A percentile compares a stretch with the other conserved stretches of the same genome.
These are phyloP conservation scores for Oligia latruncula DNA, from an alignment of 2,888 invertebrate species.

Conservation along the genomic window DNA sequence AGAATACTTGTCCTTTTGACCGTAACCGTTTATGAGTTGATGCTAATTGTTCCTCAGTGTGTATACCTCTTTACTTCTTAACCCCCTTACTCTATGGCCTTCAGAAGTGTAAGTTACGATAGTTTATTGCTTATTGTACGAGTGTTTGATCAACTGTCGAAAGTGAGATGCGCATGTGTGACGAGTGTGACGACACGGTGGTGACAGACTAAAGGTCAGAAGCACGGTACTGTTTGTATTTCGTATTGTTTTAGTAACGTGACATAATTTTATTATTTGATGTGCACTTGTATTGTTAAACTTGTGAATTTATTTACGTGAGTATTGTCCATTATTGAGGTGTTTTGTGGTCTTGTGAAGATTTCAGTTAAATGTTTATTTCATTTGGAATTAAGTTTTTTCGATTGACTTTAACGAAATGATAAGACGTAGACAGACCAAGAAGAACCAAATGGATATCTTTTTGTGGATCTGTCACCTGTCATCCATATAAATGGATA, in stretches of 20 bases:
- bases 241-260: slow-evolving; percentile 49
- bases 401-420: not conserved
- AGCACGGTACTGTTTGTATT: slow-evolving; percentile 48
- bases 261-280: slow-evolving; percentile 33
- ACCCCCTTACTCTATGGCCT: slow-evolving; percentile 31
- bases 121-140: slow-evolving; percentile 63
- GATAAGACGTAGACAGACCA: too few relatives aligned
- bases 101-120: slow-evolving; percentile 42
- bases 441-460: not conserved
- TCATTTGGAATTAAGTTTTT: not conserved
- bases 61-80: slow-evolving; percentile 1
- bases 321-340: not conserved
- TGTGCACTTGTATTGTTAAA: slow-evolving; percentile 18
- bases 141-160: slow-evolving; percentile 75
- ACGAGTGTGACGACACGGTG: slow-evolving; percentile 61
- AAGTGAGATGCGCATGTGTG: slow-evolving; percentile 65
- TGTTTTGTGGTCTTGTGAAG: not conserved
- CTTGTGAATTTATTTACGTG: slow-evolving; percentile 15
- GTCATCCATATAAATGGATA: not conserved
- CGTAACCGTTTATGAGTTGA: not conserved
- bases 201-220: slow-evolving; percentile 61
- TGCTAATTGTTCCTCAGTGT: slow-evolving; percentile 5
- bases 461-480: not conserved
- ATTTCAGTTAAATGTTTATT: not conserved
- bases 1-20: not conserved